Percentiles rank a stretch among this genome's conserved stretches.
Conservation (phyloP, 1,140 invertebrate species). For the Belonocnema kinseyi region DNA sequence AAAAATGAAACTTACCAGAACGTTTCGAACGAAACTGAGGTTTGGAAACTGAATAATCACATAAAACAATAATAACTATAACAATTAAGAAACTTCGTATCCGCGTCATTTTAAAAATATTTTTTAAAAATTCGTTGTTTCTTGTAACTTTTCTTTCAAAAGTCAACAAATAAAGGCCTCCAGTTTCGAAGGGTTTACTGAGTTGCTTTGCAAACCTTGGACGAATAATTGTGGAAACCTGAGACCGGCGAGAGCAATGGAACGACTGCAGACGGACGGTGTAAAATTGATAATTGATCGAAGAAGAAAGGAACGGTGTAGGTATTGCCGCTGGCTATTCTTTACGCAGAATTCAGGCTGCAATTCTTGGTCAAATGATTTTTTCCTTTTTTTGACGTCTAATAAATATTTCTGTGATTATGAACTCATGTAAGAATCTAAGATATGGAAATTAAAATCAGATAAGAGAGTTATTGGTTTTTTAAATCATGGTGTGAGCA, state of each 20-base stretch:
- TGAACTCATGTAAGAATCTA: neutral
- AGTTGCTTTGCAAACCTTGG: neutral
- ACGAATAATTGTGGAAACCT: slow-evolving; percentile 35
- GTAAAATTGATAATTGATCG: slow-evolving; percentile 48
- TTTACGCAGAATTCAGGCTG: slow-evolving; percentile 7
- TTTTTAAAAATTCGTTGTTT: neutral
- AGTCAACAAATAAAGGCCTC: neutral
- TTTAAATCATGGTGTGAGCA: neutral
- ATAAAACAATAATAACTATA: slow-evolving; percentile 42
- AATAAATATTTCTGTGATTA: slow-evolving; percentile 13
- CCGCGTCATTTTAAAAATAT: slow-evolving; percentile 41
- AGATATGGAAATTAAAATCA: slow-evolving; percentile 11
- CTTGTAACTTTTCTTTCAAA: neutral
- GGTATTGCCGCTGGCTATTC: slow-evolving; percentile 9
- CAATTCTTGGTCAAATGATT: neutral
- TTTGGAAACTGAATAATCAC: slow-evolving; percentile 38
- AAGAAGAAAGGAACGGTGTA: slow-evolving; percentile 24
- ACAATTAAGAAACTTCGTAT: slow-evolving; percentile 29
- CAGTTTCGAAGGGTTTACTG: neutral
- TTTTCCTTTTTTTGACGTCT: neutral
- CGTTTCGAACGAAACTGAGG: slow-evolving; percentile 44
- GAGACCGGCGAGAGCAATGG: slow-evolving; percentile 40
- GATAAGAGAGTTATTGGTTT: slow-evolving; percentile 17
- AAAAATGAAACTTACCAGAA: slow-evolving; percentile 50
- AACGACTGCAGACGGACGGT: slow-evolving; percentile 41